Evolutionary conservation across 2,888 invertebrate genomes (phyloP), one percentile per base, ranked within the genome.

Genomic region (Sarcophaga carnaria): DNA sequence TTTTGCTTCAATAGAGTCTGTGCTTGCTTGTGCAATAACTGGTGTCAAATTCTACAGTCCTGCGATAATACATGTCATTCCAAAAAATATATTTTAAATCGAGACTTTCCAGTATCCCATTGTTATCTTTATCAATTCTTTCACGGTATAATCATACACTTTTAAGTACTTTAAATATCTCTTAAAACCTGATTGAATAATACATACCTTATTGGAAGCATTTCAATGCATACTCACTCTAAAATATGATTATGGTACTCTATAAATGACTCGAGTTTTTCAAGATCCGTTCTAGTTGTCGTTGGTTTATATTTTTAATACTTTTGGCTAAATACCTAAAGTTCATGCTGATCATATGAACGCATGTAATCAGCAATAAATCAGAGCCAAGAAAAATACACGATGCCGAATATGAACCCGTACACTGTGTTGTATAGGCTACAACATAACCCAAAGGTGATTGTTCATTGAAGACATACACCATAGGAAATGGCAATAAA

Each of bases 301-400:
- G 27, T 87, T 2, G 89, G 90, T 12, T 75, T 70, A 69, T 89
- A 88, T 10, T 87, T 17, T 8, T 62, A 4, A 90, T 90, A 49
- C 47, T 66, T 37, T 76, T 88, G 0, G 66, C 63, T 22, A 90
- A 82, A 84, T 83, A 89, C 10, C 80, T 79, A 25, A 90, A 90
- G 67, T 90, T 88, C 89, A 90, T 90, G 70, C 89, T 90, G 10
- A 88, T 72, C 10, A 89, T 63, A 20, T 89, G 88, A 2, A 90
- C 89, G n/a, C 74, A 27, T 0, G 88, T 80, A 2, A 88, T 81
- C 0, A 90, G 47, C 22, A 90, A 22, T 8, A 90, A 75, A 85
- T 90, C 90, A 4, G 88, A 76, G 4, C 89, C 89, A 25, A 89
- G 37, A 82, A 88, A 89, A 0, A 80, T 47, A 37, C 76, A 80